phyloP scores from a whole-genome alignment of 2,113 vertebrate genomes.

The Sitta europaea region DNA sequence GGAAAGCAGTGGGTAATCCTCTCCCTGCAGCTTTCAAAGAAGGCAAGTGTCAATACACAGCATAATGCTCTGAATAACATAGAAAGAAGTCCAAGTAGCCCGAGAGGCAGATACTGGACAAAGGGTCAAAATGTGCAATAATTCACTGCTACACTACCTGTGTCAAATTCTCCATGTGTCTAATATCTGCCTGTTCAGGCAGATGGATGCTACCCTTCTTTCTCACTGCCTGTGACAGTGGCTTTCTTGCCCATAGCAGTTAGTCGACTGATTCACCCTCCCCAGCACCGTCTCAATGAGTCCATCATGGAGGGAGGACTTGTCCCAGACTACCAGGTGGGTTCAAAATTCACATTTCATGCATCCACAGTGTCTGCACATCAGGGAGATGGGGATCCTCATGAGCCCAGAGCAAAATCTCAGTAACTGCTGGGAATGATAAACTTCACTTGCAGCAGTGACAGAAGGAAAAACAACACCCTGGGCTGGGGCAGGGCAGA shows the following conservation, averaged over 20 bases:
- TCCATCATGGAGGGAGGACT: not conserved
- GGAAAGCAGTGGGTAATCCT: not conserved
- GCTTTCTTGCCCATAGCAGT: not conserved
- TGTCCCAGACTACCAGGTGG: not conserved
- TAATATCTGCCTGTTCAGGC: not conserved
- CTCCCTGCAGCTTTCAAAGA: constrained; percentile 6
- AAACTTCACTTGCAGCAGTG: not conserved
- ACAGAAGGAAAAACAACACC: not conserved
- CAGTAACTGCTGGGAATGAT: not conserved
- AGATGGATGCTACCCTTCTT: not conserved
- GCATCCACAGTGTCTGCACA: not conserved
- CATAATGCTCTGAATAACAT: not conserved
- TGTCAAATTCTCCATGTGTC: not conserved
- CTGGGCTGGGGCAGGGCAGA: not conserved
- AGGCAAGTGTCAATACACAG: not conserved
- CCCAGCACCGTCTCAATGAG: not conserved
- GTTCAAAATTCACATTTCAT: not conserved
- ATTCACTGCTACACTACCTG: not conserved
- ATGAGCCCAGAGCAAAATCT: not conserved
- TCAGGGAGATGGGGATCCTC: not conserved
- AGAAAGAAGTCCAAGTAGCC: not conserved
- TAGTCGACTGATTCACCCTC: not conserved
- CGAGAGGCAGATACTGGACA: not conserved
- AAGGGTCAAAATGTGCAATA: not conserved
- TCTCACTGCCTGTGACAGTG: not conserved